phyloP scores from a whole-genome alignment of 2,113 vertebrate species.

The Otocyon megalotis region DNA sequence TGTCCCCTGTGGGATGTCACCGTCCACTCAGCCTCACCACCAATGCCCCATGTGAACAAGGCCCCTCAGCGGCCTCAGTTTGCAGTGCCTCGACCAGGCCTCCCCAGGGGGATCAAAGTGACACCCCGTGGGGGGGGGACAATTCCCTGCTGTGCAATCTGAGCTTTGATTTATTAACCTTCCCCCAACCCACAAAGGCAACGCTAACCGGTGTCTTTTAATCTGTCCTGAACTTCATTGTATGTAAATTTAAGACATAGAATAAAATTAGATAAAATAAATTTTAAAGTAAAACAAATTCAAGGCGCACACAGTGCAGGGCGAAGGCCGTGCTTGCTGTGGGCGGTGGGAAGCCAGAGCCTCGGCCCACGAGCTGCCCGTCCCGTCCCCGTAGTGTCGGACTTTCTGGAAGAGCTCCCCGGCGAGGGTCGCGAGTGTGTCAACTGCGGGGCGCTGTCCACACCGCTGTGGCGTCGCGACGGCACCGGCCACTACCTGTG shows the following conservation, averaged over 20 bases:
- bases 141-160: no score
- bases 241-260: not conserved
- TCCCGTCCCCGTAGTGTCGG: constrained; percentile 80
- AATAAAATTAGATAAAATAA: not conserved
- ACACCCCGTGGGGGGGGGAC: not conserved
- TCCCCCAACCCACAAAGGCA: not conserved
- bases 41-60: fast-evolving
- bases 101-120: not conserved
- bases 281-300: constrained; percentile 55
- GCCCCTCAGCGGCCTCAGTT: not conserved
- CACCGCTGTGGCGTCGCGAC: constrained; percentile 97
- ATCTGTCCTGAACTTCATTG: fast-evolving
- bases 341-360: not conserved
- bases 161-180: not conserved
- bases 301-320: not conserved
- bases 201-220: no score
- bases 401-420: constrained; percentile 93
- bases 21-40: not conserved
- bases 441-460: constrained; percentile 98
- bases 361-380: fast-evolving
- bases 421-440: constrained; percentile 96
- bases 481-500: constrained; percentile 98
- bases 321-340: not conserved
- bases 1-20: not conserved
- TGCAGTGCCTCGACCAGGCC: fast-evolving